phyloP scores from a whole-genome alignment of 2,113 vertebrate species.

The Triplophysa tibetana region DNA sequence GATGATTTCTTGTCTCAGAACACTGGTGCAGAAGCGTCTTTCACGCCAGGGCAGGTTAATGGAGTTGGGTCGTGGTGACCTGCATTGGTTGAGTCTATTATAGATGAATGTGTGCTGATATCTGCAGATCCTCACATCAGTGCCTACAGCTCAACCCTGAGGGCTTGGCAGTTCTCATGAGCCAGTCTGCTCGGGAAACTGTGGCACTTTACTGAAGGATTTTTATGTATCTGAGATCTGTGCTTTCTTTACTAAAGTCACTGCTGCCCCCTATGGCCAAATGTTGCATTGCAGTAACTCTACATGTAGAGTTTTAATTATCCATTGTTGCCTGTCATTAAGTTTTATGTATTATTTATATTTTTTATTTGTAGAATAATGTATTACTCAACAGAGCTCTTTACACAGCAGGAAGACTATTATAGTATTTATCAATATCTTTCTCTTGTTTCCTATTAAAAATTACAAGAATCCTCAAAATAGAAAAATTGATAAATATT shows the following conservation, averaged over 20 bases:
- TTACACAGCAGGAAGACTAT: not conserved
- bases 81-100: not conserved
- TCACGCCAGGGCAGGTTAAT: slow-evolving; percentile 15
- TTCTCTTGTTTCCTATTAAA: not conserved
- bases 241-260: slow-evolving; percentile 52
- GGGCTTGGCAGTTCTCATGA: slow-evolving; percentile 64
- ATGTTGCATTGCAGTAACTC: slow-evolving; percentile 38
- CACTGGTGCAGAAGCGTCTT: slow-evolving; percentile 18
- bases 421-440: not conserved
- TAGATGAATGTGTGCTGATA: slow-evolving; percentile 41
- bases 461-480: not conserved
- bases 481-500: no score
- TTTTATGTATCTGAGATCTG: slow-evolving; percentile 60
- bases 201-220: slow-evolving; percentile 77
- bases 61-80: slow-evolving; percentile 17
- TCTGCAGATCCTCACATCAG: slow-evolving; percentile 41
- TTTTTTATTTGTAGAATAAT: no score
- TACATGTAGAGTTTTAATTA: not conserved
- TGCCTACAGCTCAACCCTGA: slow-evolving; percentile 40
- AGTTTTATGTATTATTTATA: not conserved
- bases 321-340: not conserved
- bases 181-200: slow-evolving; percentile 67
- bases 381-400: not conserved
- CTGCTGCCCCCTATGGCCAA: slow-evolving; percentile 72
- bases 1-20: slow-evolving; percentile 21